Conservation (phyloP, 1,140 invertebrate genomes). For the Probaryconus sp. region DNA sequence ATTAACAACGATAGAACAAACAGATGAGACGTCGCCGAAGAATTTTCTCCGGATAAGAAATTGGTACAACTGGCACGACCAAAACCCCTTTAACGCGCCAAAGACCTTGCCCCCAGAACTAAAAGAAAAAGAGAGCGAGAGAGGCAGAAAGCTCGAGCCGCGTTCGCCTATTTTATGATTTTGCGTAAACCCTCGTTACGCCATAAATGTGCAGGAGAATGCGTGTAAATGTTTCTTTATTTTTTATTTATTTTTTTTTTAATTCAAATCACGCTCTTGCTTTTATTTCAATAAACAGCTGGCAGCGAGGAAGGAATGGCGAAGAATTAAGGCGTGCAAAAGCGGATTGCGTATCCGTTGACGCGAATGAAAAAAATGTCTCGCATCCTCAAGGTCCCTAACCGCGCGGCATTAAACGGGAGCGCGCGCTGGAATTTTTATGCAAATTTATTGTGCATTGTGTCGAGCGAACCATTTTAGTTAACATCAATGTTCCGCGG, state of each 20-base stretch:
- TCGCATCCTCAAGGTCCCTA: slow-evolving; percentile 64
- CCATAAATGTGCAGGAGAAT: neutral
- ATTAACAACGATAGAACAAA: too few relatives aligned
- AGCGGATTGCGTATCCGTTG: slow-evolving; percentile 34
- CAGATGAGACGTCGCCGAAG: too few relatives aligned
- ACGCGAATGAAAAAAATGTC: slow-evolving; percentile 57
- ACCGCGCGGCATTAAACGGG: slow-evolving; percentile 51
- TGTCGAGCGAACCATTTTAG: slow-evolving; percentile 47
- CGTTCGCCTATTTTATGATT: too few relatives aligned
- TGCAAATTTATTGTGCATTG: slow-evolving; percentile 69
- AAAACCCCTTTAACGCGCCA: too few relatives aligned
- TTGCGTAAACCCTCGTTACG: neutral
- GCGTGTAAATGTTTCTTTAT: too few relatives aligned
- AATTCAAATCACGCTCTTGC: slow-evolving; percentile 2
- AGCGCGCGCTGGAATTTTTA: slow-evolving; percentile 65
- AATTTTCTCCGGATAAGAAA: too few relatives aligned
- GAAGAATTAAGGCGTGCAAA: slow-evolving; percentile 6
- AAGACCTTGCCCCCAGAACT: too few relatives aligned
- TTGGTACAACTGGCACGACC: too few relatives aligned
- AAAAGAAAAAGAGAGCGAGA: too few relatives aligned
- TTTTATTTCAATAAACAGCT: slow-evolving; percentile 22
- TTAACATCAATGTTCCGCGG: slow-evolving; percentile 46
- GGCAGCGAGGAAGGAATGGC: neutral
- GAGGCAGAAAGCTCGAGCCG: too few relatives aligned
- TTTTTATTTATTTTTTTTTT: slow-evolving; percentile 1